These are phyloP conservation scores for Mus caroli DNA, from an alignment of 2,797 vertebrate genomes.

Conservation along the genomic window DNA sequence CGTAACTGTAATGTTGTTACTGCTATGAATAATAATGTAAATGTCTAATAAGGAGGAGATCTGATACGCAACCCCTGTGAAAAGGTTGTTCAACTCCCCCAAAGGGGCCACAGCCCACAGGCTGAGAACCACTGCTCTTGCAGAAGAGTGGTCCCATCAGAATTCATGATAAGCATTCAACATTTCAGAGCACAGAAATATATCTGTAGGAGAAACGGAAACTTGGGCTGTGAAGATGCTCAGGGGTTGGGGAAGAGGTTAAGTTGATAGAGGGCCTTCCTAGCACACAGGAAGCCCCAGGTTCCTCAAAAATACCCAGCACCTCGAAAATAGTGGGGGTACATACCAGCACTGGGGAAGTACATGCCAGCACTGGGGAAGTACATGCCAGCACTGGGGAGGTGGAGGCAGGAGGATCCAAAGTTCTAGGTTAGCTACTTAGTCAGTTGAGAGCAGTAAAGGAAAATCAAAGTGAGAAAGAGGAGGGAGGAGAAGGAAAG, in stretches of 20 bases:
- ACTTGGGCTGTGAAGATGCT: background rate
- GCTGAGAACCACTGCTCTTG: background rate
- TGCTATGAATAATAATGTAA: background rate
- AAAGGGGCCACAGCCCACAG: background rate
- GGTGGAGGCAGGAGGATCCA: background rate
- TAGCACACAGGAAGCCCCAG: background rate
- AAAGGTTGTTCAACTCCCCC: background rate
- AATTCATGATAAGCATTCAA: too few species aligned
- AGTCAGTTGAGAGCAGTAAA: background rate
- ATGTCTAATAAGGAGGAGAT: background rate
- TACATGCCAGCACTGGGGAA: too few species aligned
- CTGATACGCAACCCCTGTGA: background rate
- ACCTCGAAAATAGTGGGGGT: background rate
- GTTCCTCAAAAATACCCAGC: background rate
- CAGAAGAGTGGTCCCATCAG: background rate
- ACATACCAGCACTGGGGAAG: background rate
- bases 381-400: background rate
- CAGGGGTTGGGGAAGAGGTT: background rate
- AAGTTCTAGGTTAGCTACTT: background rate
- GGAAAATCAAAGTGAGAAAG: background rate
- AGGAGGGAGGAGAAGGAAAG: background rate
- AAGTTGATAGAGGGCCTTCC: background rate
- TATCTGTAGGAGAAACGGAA: background rate
- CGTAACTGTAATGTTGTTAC: background rate
- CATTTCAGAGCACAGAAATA: rapidly evolving